A percentile compares a stretch with the other conserved stretches of the same genome.
Conservation (phyloP, 2,113 vertebrate genomes). For the Stercorarius parasiticus region DNA sequence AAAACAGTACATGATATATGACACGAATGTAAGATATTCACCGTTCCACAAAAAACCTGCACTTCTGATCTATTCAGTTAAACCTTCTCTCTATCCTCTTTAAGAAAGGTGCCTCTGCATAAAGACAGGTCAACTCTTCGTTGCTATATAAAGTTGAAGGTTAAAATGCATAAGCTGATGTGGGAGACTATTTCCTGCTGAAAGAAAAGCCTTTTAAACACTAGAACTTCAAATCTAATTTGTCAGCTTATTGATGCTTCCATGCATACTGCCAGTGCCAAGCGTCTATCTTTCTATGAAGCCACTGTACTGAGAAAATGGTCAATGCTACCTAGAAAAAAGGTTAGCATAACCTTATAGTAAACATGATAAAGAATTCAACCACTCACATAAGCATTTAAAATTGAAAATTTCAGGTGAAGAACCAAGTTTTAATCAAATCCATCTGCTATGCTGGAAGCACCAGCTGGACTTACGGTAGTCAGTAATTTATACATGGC, state of each 20-base stretch:
- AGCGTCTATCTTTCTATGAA: neutral
- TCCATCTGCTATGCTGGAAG: neutral
- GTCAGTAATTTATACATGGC: neutral
- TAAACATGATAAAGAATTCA: neutral
- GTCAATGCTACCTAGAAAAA: neutral
- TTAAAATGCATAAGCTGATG: constrained; percentile 43
- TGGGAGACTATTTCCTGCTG: constrained; percentile 51
- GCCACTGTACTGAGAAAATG: neutral
- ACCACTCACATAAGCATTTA: neutral
- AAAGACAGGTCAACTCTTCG: neutral
- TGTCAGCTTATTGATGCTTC: constrained; percentile 22
- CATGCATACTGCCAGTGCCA: neutral
- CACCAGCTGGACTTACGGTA: rapidly evolving
- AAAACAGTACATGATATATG: neutral
- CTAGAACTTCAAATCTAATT: constrained; percentile 29
- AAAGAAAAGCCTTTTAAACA: constrained; percentile 59
- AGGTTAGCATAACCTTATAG: neutral
- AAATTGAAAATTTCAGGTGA: neutral
- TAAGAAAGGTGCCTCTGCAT: neutral
- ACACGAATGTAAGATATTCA: neutral
- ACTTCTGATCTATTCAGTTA: neutral
- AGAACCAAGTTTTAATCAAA: neutral
- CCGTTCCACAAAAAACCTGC: neutral
- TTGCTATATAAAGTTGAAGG: constrained; percentile 61
- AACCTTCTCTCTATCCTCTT: constrained; percentile 13